Conservation (phyloP, 2,888 invertebrate species). For the Copidosoma aretas region DNA sequence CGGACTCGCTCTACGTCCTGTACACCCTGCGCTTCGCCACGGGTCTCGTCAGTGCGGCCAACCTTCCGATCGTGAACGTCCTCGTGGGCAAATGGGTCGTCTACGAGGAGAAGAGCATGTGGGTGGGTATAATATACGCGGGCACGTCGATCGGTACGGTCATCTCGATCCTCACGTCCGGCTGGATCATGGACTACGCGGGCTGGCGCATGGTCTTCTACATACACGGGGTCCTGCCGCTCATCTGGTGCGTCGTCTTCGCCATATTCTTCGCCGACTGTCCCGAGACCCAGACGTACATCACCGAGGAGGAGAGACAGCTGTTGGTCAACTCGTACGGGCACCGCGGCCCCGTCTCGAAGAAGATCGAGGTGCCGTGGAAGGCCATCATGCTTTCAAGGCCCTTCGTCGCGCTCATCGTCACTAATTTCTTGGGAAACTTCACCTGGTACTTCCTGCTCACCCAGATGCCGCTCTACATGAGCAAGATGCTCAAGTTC, state of each 20-base stretch:
- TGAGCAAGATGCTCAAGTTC: slow-evolving; percentile 63
- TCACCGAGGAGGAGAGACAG: slow-evolving; percentile 57
- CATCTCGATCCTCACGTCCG: slow-evolving; percentile 56
- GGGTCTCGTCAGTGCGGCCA: slow-evolving; percentile 56
- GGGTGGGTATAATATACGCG: slow-evolving; percentile 58
- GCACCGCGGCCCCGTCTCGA: slow-evolving; percentile 48
- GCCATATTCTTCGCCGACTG: slow-evolving; percentile 56
- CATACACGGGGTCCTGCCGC: slow-evolving; percentile 55
- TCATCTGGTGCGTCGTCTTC: slow-evolving; percentile 55
- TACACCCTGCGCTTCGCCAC: slow-evolving; percentile 52
- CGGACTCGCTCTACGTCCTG: slow-evolving; percentile 44
- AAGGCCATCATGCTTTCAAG: slow-evolving; percentile 60
- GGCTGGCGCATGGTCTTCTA: slow-evolving; percentile 58
- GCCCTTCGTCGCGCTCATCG: slow-evolving; percentile 62
- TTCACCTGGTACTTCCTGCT: slow-evolving; percentile 65
- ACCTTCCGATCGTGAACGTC: slow-evolving; percentile 58
- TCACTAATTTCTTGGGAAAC: slow-evolving; percentile 63
- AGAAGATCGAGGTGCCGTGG: slow-evolving; percentile 59
- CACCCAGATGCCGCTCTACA: slow-evolving; percentile 64
- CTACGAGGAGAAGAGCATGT: slow-evolving; percentile 58
- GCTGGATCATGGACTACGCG: slow-evolving; percentile 51
- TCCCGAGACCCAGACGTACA: slow-evolving; percentile 60
- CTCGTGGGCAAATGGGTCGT: slow-evolving; percentile 59
- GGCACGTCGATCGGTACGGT: slow-evolving; percentile 60
- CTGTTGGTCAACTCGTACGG: slow-evolving; percentile 57